Conservation (phyloP, 2,797 vertebrate species). For the Cichlasoma orientale region DNA sequence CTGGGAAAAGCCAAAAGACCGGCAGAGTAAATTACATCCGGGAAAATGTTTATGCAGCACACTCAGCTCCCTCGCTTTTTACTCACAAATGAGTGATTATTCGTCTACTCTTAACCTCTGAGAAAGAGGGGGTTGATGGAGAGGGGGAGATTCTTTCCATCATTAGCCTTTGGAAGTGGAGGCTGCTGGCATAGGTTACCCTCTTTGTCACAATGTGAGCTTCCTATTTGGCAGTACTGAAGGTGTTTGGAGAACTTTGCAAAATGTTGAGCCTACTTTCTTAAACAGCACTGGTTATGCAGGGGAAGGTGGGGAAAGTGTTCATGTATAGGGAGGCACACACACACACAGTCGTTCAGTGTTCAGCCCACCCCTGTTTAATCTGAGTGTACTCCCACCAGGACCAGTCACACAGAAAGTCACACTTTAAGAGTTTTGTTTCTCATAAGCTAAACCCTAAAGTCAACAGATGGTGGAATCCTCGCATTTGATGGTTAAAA, state of each 20-base stretch:
- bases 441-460: not conserved
- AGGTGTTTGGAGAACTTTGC: constrained; percentile 59
- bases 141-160: constrained; percentile 70
- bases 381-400: constrained; percentile 7
- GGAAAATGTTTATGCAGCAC: constrained; percentile 99
- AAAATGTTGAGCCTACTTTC: constrained; percentile 26
- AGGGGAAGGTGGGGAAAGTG: constrained; percentile 19
- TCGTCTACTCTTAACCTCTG: constrained; percentile 84
- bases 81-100: constrained; percentile 96
- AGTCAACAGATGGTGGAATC: not conserved
- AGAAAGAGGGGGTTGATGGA: constrained; percentile 32
- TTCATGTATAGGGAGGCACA: constrained; percentile 4
- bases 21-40: constrained; percentile 99
- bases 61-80: constrained; percentile 68
- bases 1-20: constrained; percentile 83
- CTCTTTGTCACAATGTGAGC: constrained; percentile 67
- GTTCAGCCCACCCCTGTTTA: constrained; percentile 23
- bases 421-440: not conserved
- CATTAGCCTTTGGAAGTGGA: constrained; percentile 85
- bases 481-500: not conserved
- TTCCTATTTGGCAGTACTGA: constrained; percentile 66
- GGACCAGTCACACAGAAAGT: constrained; percentile 18
- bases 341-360: not conserved
- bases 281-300: constrained; percentile 15
- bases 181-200: constrained; percentile 65